phyloP scores from a whole-genome alignment of 2,113 vertebrate genomes.

The Astur gentilis region DNA sequence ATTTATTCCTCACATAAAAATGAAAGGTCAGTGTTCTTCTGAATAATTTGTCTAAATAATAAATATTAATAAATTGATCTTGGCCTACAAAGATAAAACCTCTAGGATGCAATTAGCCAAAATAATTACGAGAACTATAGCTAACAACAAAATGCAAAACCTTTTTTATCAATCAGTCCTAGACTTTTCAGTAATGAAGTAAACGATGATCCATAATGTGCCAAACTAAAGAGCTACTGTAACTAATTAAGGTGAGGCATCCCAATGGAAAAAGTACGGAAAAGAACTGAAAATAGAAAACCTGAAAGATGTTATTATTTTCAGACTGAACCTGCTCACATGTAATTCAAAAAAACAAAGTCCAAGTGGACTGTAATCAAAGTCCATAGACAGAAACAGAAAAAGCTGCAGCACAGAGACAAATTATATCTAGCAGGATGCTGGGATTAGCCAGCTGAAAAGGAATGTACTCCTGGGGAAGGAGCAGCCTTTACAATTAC shows the following conservation, averaged over 20 bases:
- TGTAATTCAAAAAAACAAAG: neutral
- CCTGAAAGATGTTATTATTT: neutral
- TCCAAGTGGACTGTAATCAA: neutral
- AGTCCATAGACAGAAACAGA: neutral
- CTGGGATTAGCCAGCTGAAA: neutral
- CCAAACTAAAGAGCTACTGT: neutral
- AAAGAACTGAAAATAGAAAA: neutral
- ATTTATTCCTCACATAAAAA: neutral
- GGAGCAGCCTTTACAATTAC: neutral
- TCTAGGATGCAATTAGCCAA: neutral
- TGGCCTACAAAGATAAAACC: neutral
- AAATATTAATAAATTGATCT: neutral
- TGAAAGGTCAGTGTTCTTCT: neutral
- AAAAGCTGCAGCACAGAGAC: neutral
- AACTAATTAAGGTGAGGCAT: neutral
- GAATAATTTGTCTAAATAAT: neutral
- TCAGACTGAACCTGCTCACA: neutral
- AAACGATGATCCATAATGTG: neutral
- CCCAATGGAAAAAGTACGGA: neutral
- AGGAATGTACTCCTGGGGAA: neutral
- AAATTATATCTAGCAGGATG: neutral
- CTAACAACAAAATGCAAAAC: neutral
- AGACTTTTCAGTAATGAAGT: neutral
- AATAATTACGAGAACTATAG: neutral
- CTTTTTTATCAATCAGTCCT: neutral